A percentile compares a stretch with the other conserved stretches of the same genome.
Evolutionary conservation across 2,113 vertebrate species (phyloP).

Genomic region (Xyliphius kryptos): DNA sequence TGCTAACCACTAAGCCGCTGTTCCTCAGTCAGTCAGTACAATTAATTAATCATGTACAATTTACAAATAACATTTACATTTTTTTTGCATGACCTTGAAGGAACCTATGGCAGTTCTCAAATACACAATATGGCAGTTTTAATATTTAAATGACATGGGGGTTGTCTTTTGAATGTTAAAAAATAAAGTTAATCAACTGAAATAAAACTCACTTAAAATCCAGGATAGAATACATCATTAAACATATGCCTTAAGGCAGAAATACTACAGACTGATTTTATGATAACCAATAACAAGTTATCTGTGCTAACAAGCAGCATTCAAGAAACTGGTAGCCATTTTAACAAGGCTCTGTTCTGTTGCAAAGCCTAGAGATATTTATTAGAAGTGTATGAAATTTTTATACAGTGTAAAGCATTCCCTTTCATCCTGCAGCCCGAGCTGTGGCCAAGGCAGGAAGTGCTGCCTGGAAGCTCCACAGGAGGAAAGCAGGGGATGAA

Average conservation of each 20-base stretch:
- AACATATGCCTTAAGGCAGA: not conserved
- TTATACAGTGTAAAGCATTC: conserved; percentile 42
- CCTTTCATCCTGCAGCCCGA: conserved; percentile 42
- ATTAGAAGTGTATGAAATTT: conserved; percentile 45
- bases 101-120: too few relatives aligned
- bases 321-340: not conserved
- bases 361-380: conserved; percentile 43
- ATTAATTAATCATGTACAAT: too few relatives aligned
- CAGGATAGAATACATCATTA: not conserved
- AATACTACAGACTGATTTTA: not conserved
- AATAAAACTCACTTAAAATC: too few relatives aligned
- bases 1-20: too few relatives aligned
- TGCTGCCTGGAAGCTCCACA: conserved; percentile 26
- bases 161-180: too few relatives aligned
- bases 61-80: too few relatives aligned
- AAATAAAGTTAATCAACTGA: too few relatives aligned
- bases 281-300: conserved; percentile 14
- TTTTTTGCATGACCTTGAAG: too few relatives aligned
- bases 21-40: too few relatives aligned
- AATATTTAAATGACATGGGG: too few relatives aligned
- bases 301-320: conserved; percentile 1
- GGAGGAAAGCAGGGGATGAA: conserved; percentile 7
- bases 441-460: conserved; percentile 28
- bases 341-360: conserved; percentile 25
- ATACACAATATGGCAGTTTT: too few relatives aligned